Evolutionary conservation across 2,797 vertebrate genomes (phyloP).

Genomic region (Hypotaenidia philippensis): DNA sequence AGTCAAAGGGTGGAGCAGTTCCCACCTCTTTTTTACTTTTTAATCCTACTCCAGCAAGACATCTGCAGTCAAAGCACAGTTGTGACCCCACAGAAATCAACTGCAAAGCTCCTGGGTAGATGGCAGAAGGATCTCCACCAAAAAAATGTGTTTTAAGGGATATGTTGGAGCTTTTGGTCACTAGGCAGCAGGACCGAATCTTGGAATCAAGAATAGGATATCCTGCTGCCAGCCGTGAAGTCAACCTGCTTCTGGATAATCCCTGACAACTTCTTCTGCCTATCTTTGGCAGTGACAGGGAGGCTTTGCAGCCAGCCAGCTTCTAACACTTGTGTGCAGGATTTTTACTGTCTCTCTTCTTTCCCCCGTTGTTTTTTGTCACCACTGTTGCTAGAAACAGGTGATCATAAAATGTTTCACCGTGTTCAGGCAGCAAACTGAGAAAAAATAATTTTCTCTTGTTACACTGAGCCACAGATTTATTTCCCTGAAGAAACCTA

Average conservation of each 20-base stretch:
- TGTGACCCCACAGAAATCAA: neutral
- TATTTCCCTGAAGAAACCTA: constrained; percentile 51
- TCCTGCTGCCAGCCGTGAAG: neutral
- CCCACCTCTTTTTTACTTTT: neutral
- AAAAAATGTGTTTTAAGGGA: neutral
- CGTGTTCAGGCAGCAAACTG: neutral
- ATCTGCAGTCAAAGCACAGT: accelerated
- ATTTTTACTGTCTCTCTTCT: neutral
- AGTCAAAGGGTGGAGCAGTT: accelerated
- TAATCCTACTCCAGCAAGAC: neutral
- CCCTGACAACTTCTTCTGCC: neutral
- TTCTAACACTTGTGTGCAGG: neutral
- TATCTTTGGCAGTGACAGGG: accelerated
- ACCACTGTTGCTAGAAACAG: neutral
- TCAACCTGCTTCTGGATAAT: neutral
- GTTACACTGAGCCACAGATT: neutral
- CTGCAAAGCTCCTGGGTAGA: neutral
- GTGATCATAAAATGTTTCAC: neutral
- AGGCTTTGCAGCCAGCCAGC: neutral
- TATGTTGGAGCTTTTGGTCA: neutral
- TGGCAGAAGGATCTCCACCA: neutral
- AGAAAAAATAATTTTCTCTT: constrained; percentile 18
- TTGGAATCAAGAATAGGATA: neutral
- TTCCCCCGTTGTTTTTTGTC: neutral
- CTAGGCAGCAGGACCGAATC: neutral